Percentiles rank a stretch among this genome's conserved stretches.
phyloP scores from a whole-genome alignment of 2,797 vertebrate genomes.

The Todus mexicanus region DNA sequence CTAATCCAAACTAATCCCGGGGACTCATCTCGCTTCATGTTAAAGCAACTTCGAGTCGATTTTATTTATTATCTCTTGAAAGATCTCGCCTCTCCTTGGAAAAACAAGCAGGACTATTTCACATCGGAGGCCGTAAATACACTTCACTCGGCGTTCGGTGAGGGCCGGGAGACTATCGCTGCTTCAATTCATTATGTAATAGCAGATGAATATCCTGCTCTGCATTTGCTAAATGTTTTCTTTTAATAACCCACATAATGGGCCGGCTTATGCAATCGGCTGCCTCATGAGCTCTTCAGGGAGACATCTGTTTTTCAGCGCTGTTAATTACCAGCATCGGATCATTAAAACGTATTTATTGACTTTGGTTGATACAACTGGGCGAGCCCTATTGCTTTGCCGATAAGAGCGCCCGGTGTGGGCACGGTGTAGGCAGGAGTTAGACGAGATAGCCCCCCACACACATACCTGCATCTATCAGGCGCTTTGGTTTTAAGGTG shows the following conservation, averaged over 20 bases:
- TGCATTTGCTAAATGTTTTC: conserved; percentile 68
- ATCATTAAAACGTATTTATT: conserved; percentile 58
- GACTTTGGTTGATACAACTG: conserved; percentile 47
- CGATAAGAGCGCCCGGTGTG: neutral
- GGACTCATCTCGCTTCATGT: conserved; percentile 51
- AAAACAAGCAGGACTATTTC: conserved; percentile 31
- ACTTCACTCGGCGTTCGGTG: neutral
- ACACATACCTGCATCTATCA: neutral
- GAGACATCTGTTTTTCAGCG: conserved; percentile 65
- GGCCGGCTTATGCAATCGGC: conserved; percentile 43
- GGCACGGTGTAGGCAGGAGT: conserved; percentile 26
- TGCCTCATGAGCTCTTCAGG: neutral
- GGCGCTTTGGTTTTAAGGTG: neutral
- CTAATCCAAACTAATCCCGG: conserved; percentile 55
- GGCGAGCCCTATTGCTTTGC: conserved; percentile 13
- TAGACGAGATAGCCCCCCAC: neutral
- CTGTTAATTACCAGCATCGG: conserved; percentile 27
- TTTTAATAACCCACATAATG: conserved; percentile 64
- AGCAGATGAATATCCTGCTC: conserved; percentile 41
- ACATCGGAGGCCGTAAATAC: neutral
- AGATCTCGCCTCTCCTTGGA: conserved; percentile 43
- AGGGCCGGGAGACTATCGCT: neutral
- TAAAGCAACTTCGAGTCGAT: conserved; percentile 23
- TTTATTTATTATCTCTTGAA: conserved; percentile 52
- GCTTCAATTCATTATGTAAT: conserved; percentile 36